Conservation (phyloP, 1,140 invertebrate genomes). For the Drosophila tropicalis region DNA sequence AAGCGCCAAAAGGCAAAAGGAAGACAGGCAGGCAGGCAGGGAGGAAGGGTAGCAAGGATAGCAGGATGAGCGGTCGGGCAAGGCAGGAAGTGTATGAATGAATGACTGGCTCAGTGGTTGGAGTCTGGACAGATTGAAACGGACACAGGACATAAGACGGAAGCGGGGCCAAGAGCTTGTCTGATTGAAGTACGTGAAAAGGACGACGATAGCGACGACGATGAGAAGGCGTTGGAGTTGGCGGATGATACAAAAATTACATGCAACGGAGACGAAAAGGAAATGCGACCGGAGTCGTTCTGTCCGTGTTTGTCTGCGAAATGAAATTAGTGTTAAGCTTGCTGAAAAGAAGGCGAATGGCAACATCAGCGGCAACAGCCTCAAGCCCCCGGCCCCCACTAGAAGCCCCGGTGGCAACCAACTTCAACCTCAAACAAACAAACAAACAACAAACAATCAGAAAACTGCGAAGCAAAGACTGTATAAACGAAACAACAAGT, state of each 20-base stretch:
- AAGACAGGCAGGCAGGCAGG: not conserved
- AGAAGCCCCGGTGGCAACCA: not conserved
- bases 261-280: conserved; percentile 6
- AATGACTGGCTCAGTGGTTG: conserved; percentile 47
- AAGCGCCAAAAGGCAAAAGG: conserved; percentile 35
- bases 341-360: conserved; percentile 9
- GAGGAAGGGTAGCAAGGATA: not conserved
- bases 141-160: not conserved
- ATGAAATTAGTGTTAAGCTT: conserved; percentile 71
- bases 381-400: not conserved
- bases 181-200: conserved; percentile 48
- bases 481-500: not conserved
- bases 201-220: conserved; percentile 8
- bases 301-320: conserved; percentile 35
- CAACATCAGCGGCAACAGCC: conserved; percentile 20
- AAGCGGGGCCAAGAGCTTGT: conserved; percentile 31
- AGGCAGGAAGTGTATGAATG: conserved; percentile 44
- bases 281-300: conserved; percentile 9
- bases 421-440: conserved; percentile 38
- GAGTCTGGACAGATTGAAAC: conserved; percentile 30
- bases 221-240: conserved; percentile 11
- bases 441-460: conserved; percentile 37
- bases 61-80: conserved; percentile 6
- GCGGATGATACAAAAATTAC: conserved; percentile 29
- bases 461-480: conserved; percentile 23